Evolutionary conservation across 2,113 vertebrate genomes (phyloP), one percentile per base, ranked within the genome.

Genomic region (Riparia riparia): DNA sequence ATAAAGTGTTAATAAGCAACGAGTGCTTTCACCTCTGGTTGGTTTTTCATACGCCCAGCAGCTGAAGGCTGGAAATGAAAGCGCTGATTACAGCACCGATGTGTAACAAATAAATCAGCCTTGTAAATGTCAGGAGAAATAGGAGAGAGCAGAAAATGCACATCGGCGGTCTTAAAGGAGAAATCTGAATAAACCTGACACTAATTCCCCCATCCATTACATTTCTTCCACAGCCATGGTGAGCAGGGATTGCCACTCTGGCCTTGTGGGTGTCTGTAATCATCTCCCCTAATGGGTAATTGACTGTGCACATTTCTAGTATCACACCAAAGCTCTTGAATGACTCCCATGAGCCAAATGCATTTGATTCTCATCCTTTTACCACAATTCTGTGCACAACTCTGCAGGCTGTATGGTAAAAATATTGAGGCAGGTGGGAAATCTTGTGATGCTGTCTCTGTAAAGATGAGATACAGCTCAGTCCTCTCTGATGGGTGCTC

Each of bases 101-200:
- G 42, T n/a, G 54, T 57, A 77, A 86, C 77, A 65, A 53, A 82
- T 45, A 60, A 94, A 89, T 77, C 54, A 72, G 82, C 15, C 58
- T 65, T 69, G 81, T 15, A 72, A 54, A 68, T 72, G 58, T 50
- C 39, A 5, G 77, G 78, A 89, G 57, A 84, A 69, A 85, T 45
- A 51, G 41, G 37, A 81, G 45, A 70, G 73, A 16, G 32, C 64
- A 49, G 68, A 80, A 95, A 93, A 94, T 44, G 54, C 77, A 60
- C 58, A 72, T 89, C 58, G n/a, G 68, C 18, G 3, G n/a, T 50
- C 71, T 80, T 63, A 72, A 54, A 80, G 86, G 49, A 93, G 68
- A 86, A 91, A 93, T 83, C 50, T 73, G 80, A 93, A 83, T 91
- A 83, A 91, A 77, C 18, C 45, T 89, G 77, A 86, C 79, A 65